Evolutionary conservation across 2,113 vertebrate genomes (phyloP).

Genomic region (Oplegnathus fasciatus): DNA sequence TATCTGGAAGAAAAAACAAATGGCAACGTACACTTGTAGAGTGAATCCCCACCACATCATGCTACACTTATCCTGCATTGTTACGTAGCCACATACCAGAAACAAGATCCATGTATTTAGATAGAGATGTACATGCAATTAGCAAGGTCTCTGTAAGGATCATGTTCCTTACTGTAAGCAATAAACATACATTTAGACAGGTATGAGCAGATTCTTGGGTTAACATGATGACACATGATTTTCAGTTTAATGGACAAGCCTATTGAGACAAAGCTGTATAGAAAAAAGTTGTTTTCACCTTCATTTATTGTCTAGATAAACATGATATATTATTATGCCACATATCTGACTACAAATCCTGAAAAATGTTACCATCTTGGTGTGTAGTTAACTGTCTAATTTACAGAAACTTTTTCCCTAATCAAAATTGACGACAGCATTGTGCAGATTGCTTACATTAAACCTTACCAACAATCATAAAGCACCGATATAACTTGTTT

Average conservation of each 20-base stretch:
- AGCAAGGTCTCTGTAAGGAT: background rate
- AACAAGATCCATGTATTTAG: background rate
- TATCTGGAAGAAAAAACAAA: background rate
- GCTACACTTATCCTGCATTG: background rate
- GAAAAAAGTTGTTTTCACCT: background rate
- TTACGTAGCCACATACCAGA: background rate
- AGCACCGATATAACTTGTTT: background rate
- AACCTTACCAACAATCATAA: background rate
- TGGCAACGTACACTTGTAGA: background rate
- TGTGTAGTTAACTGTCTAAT: background rate
- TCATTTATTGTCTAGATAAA: background rate
- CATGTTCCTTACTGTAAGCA: background rate
- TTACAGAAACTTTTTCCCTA: background rate
- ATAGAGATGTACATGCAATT: background rate
- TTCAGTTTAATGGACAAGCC: background rate
- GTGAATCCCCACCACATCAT: background rate
- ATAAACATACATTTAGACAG: background rate
- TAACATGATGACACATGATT: background rate
- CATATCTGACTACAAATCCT: background rate
- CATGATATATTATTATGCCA: background rate
- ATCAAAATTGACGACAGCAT: too few relatives aligned
- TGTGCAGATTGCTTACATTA: too few relatives aligned
- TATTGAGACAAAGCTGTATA: background rate
- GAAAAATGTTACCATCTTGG: background rate
- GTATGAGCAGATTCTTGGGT: background rate